Base-by-base conservation (phyloP, 2,113 vertebrate genomes). In the Anguilla japonica region DNA sequence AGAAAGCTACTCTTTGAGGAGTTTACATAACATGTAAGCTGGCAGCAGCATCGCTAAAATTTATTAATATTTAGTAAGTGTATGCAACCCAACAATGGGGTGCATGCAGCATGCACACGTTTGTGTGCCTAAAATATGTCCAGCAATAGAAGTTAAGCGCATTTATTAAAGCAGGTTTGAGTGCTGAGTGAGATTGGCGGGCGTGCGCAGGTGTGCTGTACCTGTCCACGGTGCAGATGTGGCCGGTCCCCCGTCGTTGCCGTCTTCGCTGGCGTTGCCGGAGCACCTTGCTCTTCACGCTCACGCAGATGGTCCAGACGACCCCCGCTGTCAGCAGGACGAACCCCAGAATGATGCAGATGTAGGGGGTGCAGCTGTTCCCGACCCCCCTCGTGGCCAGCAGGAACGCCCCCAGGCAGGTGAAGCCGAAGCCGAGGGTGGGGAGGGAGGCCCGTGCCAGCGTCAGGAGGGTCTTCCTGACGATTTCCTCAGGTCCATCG, bases 381-480 rank as follows among this genome's bases (percentile, higher is more conserved):
- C 26, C 71, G n/a, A 2, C n/a, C 1, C 71, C 71, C 6, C 26
- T 13, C n/a, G 6, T 9, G 71, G n/a, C 3, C 71, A 75, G 26
- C 71, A 75, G 71, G 71, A 75, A 34, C 15, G 71, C 71, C 71
- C 71, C 71, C 71, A 75, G 71, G 71, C 71, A 75, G 71, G 26
- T 34, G 26, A 75, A 34, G 71, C 20, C 26, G 29, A 75, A 75
- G 71, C 71, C 71, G 2, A 75, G 2, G 8, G 29, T 26, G 26
- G 71, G 71, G 20, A 75, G 71, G 71, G 71, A 0, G 71, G 16
- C 8, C 9, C 71, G 26, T 2, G 71, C 71, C n/a, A 75, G 11
- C 5, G 13, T n/a, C 71, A n/a, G 9, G 26, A 75, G 71, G 20
- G 2, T 22, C 60, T 26, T 26, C 60, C 60, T 20, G 5, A 67